These are phyloP conservation scores for Psittacara wagleri DNA, from an alignment of 2,113 vertebrate species.

Conservation along the genomic window DNA sequence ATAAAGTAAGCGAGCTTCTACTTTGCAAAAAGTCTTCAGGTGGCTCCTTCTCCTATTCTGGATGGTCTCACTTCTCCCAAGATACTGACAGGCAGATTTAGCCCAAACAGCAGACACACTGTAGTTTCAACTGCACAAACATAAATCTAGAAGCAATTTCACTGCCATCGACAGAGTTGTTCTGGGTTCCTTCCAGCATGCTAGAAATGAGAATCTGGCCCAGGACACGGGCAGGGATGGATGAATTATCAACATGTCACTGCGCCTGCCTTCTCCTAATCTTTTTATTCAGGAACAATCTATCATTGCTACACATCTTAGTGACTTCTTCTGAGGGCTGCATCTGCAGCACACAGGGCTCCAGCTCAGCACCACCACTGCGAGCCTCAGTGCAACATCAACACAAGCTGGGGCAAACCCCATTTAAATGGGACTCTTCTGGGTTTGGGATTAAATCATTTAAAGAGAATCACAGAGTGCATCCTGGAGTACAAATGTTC, in stretches of 20 bases:
- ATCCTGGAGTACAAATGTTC: neutral
- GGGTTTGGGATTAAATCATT: neutral
- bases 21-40: neutral
- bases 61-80: neutral
- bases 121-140: neutral
- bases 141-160: neutral
- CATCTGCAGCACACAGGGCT: neutral
- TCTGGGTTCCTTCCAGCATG: neutral
- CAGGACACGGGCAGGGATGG: neutral
- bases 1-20: neutral
- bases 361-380: neutral
- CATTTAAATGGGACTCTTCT: neutral
- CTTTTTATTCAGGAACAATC: neutral
- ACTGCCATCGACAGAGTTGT: neutral
- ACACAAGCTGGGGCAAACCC: neutral
- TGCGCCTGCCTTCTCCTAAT: neutral
- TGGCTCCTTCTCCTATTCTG: neutral
- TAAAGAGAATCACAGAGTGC: neutral
- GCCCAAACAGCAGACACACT: neutral
- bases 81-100: neutral
- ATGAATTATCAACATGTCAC: neutral
- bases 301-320: neutral
- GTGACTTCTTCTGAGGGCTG: neutral
- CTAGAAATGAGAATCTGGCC: neutral
- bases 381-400: neutral